Evolutionary conservation across 2,797 vertebrate species (phyloP), one percentile per base, ranked within the genome.

Genomic region (Euphonia xanthogaster): DNA sequence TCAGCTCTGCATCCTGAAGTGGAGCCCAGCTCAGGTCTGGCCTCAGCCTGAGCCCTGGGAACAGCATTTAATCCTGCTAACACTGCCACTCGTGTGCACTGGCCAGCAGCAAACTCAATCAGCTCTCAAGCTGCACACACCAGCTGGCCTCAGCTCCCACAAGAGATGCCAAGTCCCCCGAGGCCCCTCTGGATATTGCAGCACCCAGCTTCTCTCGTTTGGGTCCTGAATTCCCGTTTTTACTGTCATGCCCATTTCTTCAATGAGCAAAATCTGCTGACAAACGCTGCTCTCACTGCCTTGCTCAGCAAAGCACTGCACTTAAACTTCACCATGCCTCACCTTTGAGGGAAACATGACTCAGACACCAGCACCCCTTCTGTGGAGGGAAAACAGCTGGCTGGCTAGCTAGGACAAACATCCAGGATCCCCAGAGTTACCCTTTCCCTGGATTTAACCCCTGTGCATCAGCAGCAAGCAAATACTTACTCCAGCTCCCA

Each of bases 11-110:
- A 0, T 21, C 28, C 61, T 31, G 14, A 16, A 72, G 17, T 5
- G 1, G 1, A 66, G 77, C 6, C 0, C 1, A 70, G 33, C 75
- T 82, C 42, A 16, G 47, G 13, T 70, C 13, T 83, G 30, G 22
- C 20, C n/a, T 42, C 3, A 62, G 67, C 20, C 61, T 33, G 27
- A 77, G 33, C 33, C 24, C 25, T n/a, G 33, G 66, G 37, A 81
- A 45, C 0, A 17, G 27, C 39, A 70, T 45, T 39, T 39, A 68
- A 85, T 19, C 5, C 50, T 61, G 30, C 47, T 68, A 45, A 65
- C 0, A 35, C 42, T 47, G 55, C 23, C 35, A 57, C 27, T 30
- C 1, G 0, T 1, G 19, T 21, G 16, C 14, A 1, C 4, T 10
- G 37, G 37, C 37, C 37, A 37, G 65, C 4, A 1, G 35, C 65